Evolutionary conservation across 2,797 vertebrate genomes (phyloP).

Genomic region (Halcyon leucocephala): DNA sequence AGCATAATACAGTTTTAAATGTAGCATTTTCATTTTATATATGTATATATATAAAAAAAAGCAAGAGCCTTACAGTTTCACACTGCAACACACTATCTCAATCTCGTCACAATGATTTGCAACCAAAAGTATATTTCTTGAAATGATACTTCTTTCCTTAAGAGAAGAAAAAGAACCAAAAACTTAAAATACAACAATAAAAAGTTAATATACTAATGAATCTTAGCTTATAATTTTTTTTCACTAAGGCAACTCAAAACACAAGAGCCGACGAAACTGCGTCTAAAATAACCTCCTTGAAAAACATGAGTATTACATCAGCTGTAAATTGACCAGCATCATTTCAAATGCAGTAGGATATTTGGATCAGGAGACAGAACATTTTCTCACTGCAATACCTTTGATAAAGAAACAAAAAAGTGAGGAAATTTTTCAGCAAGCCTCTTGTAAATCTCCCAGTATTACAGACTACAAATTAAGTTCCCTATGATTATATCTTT

Average conservation of each 20-base stretch:
- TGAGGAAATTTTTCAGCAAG: accelerated
- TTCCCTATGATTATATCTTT: neutral
- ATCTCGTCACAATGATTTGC: neutral
- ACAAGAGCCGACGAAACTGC: neutral
- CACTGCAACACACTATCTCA: neutral
- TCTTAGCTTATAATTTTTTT: neutral
- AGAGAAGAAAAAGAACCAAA: neutral
- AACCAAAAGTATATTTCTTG: neutral
- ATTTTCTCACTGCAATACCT: neutral
- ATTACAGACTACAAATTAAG: neutral
- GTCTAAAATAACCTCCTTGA: neutral
- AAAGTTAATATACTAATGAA: neutral
- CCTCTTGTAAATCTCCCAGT: neutral
- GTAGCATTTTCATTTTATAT: neutral
- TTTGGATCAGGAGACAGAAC: neutral
- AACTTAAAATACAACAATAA: neutral
- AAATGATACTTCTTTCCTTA: neutral
- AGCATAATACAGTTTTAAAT: neutral
- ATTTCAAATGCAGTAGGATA: neutral
- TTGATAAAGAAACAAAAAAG: neutral
- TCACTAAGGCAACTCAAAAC: neutral
- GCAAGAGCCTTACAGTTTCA: neutral
- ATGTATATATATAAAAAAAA: neutral
- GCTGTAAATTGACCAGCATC: neutral
- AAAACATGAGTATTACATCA: neutral